Evolutionary conservation across 2,888 invertebrate genomes (phyloP), one percentile per base, ranked within the genome.

Genomic region (Noctuana brunneofusca): DNA sequence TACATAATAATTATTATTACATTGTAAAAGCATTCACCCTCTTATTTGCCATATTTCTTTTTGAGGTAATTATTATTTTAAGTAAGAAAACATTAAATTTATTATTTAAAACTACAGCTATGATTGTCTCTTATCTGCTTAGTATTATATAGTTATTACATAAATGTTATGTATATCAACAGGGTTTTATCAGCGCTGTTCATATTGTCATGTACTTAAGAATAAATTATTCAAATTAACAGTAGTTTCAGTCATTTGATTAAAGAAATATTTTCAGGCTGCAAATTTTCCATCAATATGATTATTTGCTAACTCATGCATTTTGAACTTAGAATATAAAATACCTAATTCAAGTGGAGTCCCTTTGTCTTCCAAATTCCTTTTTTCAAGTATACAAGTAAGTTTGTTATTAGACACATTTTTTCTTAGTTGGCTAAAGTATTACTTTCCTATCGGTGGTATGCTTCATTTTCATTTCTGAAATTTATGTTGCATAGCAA

Each of bases 401-500:
- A 27, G 3, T 27, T 5, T 27, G 8, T 27, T 27, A 8, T 5
- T 8, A 27, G 27, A 27, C 27, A 2, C 3, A 1, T n/a, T 1
- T 11, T 12, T 0, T 1, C 11, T n/a, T 35, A 2, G 3, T 35
- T 35, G n/a, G n/a, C 3, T 35, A 35, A 1, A 11, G 12, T 35
- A 14, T 41, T 16, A 41, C 4, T 30, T 46, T 48, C n/a, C 11
- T 24, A 35, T 58, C 57, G 35, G 57, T 58, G 57, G 57, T 58
- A 49, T 49, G 49, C 49, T 58, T 49, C 57, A 58, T 57, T 48
- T 43, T 16, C 16, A n/a, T 24, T n/a, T n/a, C n/a, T 24, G 27
- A 27, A 27, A 27, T 27, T 49, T 35, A 35, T 35, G n/a, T 12
- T 3, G 35, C n/a, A n/a, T n/a, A n/a, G n/a, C n/a, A n/a, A n/a